phyloP scores from a whole-genome alignment of 2,113 vertebrate genomes.

The Hypanus sabinus region DNA sequence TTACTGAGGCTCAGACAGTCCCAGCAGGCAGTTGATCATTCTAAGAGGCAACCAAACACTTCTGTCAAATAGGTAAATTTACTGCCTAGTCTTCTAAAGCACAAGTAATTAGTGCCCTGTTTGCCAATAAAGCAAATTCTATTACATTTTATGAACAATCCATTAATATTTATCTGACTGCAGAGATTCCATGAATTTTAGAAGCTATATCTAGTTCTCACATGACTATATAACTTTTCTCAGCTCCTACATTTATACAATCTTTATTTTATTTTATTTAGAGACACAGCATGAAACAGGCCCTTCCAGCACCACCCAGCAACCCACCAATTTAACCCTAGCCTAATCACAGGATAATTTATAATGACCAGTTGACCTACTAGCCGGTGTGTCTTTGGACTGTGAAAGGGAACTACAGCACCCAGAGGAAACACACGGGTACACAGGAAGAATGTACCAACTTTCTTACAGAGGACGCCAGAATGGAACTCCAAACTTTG shows the following conservation, averaged over 20 bases:
- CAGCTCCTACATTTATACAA: background rate
- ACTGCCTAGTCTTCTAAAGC: background rate
- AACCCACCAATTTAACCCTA: no score
- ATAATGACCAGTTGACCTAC: no score
- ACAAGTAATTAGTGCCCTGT: background rate
- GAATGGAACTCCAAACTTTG: no score
- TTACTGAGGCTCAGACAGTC: background rate
- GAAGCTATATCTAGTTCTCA: background rate
- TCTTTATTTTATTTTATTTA: no score
- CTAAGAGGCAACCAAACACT: background rate
- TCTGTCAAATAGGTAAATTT: background rate
- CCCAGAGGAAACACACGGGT: no score
- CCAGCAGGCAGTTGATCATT: background rate
- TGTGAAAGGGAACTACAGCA: no score
- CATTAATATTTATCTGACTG: slow-evolving; percentile 3
- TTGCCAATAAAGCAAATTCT: background rate
- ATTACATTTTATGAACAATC: background rate
- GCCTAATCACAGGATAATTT: no score
- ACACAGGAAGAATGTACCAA: no score
- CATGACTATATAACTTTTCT: background rate
- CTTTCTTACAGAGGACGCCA: no score
- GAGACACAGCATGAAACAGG: no score
- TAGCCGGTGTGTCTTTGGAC: no score
- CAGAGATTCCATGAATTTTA: background rate
- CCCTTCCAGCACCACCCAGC: no score